These are phyloP conservation scores for Morphnarchus princeps DNA, from an alignment of 2,113 vertebrate genomes.

Conservation along the genomic window DNA sequence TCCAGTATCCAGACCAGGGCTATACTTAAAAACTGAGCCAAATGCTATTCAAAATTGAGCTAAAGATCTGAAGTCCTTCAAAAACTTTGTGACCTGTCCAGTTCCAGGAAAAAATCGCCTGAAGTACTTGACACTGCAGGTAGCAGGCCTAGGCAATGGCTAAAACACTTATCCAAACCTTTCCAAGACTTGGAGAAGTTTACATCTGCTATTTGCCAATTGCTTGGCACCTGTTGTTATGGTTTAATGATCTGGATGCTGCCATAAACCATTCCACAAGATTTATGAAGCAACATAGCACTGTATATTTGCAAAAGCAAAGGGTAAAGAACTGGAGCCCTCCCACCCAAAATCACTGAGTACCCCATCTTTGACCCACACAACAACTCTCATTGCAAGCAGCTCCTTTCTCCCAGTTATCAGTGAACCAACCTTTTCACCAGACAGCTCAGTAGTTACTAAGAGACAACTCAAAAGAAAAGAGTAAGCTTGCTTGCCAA, in stretches of 20 bases:
- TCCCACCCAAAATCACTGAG: not conserved
- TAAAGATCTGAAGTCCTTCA: not conserved
- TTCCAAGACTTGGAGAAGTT: not conserved
- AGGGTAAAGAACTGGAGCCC: not conserved
- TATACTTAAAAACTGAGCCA: not conserved
- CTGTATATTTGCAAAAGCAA: not conserved
- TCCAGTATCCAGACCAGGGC: not conserved
- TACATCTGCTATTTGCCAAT: not conserved
- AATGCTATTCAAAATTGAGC: not conserved
- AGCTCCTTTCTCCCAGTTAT: not conserved
- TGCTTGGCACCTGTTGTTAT: not conserved
- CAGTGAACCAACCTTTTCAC: not conserved
- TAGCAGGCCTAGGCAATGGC: not conserved
- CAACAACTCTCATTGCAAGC: not conserved
- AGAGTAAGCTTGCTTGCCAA: not conserved
- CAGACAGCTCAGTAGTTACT: not conserved
- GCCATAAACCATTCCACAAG: not conserved
- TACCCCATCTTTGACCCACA: not conserved
- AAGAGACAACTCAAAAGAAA: not conserved
- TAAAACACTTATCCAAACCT: not conserved
- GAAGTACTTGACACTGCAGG: not conserved
- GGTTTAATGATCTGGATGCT: not conserved
- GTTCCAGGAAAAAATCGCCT: not conserved
- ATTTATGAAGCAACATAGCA: not conserved
- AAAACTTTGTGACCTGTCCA: not conserved